Evolutionary conservation across 2,113 vertebrate genomes (phyloP).

Genomic region (Channa argus): DNA sequence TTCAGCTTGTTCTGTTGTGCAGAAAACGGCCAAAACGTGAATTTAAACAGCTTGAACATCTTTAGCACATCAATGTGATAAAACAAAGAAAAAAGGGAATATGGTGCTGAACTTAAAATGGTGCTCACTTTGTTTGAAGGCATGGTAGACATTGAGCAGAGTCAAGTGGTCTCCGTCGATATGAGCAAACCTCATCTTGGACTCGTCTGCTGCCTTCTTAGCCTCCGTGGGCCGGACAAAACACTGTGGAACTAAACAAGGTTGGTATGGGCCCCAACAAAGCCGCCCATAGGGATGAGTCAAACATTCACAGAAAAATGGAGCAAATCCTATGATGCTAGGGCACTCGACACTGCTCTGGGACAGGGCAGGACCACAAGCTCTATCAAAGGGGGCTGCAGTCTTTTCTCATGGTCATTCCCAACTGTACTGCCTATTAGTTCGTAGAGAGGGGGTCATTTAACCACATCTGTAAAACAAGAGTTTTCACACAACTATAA

Average conservation of each 20-base stretch:
- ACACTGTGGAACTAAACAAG: constrained; percentile 99
- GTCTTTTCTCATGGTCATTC: constrained; percentile 73
- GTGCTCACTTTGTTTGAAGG: constrained; percentile 98
- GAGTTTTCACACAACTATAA: constrained; percentile 76
- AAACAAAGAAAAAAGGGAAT: neutral
- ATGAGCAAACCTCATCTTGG: constrained; percentile 99
- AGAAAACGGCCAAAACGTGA: neutral
- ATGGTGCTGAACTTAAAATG: neutral
- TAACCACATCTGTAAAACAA: constrained; percentile 79
- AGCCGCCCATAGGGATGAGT: constrained; percentile 99
- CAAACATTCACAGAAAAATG: constrained; percentile 96
- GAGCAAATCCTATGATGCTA: constrained; percentile 96
- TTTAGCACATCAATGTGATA: neutral
- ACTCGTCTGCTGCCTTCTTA: constrained; percentile 99
- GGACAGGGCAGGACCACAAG: constrained; percentile 82
- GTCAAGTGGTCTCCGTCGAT: constrained; percentile 99
- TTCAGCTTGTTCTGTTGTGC: neutral
- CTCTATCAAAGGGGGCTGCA: constrained; percentile 71
- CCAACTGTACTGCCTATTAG: constrained; percentile 70
- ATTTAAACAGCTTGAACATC: neutral
- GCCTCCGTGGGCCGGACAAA: constrained; percentile 99
- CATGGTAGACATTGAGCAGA: constrained; percentile 98
- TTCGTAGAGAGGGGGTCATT: constrained; percentile 66
- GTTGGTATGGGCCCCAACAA: constrained; percentile 99
- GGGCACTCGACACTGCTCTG: constrained; percentile 89